A percentile compares a stretch with the other conserved stretches of the same genome.
These are phyloP conservation scores for Onthophagus taurus DNA, from an alignment of 1,140 invertebrate species.

Conservation along the genomic window DNA sequence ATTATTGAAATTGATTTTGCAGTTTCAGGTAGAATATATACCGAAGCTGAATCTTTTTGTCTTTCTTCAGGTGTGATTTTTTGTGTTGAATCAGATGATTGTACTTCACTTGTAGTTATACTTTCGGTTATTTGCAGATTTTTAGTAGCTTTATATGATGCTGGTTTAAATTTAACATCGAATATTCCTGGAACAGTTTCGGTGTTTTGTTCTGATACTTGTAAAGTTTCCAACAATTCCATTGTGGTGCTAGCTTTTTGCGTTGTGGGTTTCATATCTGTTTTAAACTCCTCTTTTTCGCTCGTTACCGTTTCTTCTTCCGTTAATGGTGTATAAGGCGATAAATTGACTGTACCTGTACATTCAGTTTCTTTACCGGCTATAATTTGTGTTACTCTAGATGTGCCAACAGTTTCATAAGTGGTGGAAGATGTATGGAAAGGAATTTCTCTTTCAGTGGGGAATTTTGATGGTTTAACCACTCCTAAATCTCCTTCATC, in stretches of 20 bases:
- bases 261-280: conserved; percentile 34
- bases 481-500: conserved; percentile 33
- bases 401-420: conserved; percentile 35
- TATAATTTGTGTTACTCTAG: not conserved
- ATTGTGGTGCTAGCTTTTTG: conserved; percentile 43
- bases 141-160: conserved; percentile 41
- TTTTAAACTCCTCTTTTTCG: conserved; percentile 46
- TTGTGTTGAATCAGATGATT: conserved; percentile 27
- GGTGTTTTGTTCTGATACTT: conserved; percentile 48
- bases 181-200: conserved; percentile 46
- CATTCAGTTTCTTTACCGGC: conserved; percentile 32
- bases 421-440: conserved; percentile 37
- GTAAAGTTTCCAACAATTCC: conserved; percentile 47
- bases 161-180: conserved; percentile 39
- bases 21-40: conserved; percentile 51
- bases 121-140: conserved; percentile 48
- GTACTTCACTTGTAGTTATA: conserved; percentile 47
- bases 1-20: conserved; percentile 52
- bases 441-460: conserved; percentile 23
- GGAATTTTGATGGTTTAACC: conserved; percentile 21
- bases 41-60: conserved; percentile 35
- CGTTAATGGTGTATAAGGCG: conserved; percentile 45
- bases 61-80: conserved; percentile 14
- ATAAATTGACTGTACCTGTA: conserved; percentile 44
- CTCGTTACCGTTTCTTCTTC: conserved; percentile 41